These are phyloP conservation scores for Harlomillsia oculata DNA, from an alignment of 1,140 invertebrate species.

Conservation along the genomic window DNA sequence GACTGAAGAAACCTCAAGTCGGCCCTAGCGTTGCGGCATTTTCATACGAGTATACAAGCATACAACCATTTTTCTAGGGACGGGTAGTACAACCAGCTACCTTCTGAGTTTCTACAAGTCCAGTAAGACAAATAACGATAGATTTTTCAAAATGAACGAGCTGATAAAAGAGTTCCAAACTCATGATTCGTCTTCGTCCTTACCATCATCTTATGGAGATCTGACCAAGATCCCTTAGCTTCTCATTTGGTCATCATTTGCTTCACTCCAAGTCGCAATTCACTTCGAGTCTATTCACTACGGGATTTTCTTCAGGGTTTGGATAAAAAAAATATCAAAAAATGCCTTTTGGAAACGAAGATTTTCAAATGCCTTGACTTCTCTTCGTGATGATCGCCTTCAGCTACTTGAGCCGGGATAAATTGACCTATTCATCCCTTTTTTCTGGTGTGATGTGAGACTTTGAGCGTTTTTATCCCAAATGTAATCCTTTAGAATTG, in stretches of 20 bases:
- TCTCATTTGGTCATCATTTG: conserved; percentile 26
- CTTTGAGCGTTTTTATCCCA: no score
- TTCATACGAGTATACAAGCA: not conserved
- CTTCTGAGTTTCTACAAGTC: conserved; percentile 12
- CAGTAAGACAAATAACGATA: conserved; percentile 36
- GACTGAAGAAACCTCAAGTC: conserved; percentile 12
- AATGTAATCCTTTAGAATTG: no score
- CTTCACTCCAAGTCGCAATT: no score
- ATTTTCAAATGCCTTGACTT: not conserved
- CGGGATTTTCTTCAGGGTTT: no score
- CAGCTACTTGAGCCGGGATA: conserved; percentile 17
- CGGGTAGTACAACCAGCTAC: conserved; percentile 5
- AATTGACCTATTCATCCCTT: conserved; percentile 27
- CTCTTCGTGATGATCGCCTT: not conserved
- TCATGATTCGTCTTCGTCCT: conserved; percentile 14
- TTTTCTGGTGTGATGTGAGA: conserved; percentile 7
- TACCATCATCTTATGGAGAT: no score
- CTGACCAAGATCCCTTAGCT: no score
- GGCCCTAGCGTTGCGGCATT: not conserved
- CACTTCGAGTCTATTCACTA: no score
- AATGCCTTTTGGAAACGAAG: not conserved
- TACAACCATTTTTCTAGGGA: not conserved
- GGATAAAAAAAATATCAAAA: conserved; percentile 2
- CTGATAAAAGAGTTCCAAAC: conserved; percentile 23
- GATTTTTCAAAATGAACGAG: conserved; percentile 35